A percentile compares a stretch with the other conserved stretches of the same genome.
These are phyloP conservation scores for Hirtodrosophila alboralis DNA, from an alignment of 2,888 invertebrate genomes.

Conservation along the genomic window DNA sequence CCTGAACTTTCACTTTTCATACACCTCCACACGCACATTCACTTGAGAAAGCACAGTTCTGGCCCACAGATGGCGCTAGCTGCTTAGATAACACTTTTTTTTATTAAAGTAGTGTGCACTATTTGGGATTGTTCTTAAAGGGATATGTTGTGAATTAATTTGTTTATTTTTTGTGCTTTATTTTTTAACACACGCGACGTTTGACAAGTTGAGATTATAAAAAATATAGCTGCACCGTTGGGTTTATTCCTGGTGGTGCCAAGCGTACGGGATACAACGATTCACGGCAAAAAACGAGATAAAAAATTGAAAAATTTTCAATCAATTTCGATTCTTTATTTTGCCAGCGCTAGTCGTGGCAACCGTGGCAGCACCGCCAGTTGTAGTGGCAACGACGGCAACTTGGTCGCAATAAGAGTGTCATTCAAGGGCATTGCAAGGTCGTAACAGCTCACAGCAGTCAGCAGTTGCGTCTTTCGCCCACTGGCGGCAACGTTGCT, in stretches of 20 bases:
- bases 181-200: conserved; percentile 32
- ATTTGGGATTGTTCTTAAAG: conserved; percentile 4
- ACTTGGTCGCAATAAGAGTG: conserved; percentile 82
- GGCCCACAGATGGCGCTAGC: conserved; percentile 47
- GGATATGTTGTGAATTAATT: conserved; percentile 32
- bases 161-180: conserved; percentile 1
- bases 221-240: conserved; percentile 35
- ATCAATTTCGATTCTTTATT: conserved; percentile 59
- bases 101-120: conserved; percentile 10
- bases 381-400: conserved; percentile 70
- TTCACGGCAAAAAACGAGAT: conserved; percentile 29
- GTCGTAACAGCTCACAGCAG: conserved; percentile 74
- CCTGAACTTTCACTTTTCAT: conserved; percentile 69
- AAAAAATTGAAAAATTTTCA: conserved; percentile 56
- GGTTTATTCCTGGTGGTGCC: conserved; percentile 12
- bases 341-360: conserved; percentile 71
- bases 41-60: conserved; percentile 9
- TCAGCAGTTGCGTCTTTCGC: conserved; percentile 73
- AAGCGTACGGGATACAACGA: conserved; percentile 25
- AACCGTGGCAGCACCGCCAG: conserved; percentile 71
- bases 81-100: conserved; percentile 63
- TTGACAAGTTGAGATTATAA: conserved; percentile 14
- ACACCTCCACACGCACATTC: conserved; percentile 23
- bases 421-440: conserved; percentile 85
- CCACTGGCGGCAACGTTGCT: conserved; percentile 61